These are phyloP conservation scores for Batillaria attramentaria DNA, from an alignment of 1,140 invertebrate genomes.

Conservation along the genomic window DNA sequence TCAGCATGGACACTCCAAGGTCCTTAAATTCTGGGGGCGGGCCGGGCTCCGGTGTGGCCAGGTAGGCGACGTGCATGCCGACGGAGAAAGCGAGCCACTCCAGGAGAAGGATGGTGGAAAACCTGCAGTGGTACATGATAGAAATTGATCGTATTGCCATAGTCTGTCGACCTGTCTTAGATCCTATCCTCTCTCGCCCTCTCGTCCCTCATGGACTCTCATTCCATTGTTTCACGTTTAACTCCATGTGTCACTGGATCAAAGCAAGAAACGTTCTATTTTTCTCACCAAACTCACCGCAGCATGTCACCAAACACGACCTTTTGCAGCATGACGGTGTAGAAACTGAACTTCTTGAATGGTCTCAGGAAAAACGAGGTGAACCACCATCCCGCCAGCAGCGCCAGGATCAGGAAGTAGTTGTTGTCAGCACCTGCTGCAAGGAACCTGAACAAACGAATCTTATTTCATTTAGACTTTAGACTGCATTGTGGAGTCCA, in stretches of 20 bases:
- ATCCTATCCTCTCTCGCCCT: too few species aligned
- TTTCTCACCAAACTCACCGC: too few species aligned
- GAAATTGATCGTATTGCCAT: too few species aligned
- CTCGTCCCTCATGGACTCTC: too few species aligned
- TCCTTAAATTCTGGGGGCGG: conserved; percentile 35
- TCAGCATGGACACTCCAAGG: conserved; percentile 40
- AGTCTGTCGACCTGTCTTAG: too few species aligned
- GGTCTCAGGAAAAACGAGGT: conserved; percentile 48
- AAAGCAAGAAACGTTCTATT: too few species aligned
- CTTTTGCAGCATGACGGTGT: conserved; percentile 55
- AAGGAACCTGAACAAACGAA: neutral
- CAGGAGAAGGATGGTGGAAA: conserved; percentile 51
- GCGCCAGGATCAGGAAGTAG: conserved; percentile 45
- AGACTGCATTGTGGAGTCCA: too few species aligned
- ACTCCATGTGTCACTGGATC: too few species aligned
- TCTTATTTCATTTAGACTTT: too few species aligned
- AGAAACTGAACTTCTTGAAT: conserved; percentile 53
- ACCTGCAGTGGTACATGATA: conserved; percentile 26
- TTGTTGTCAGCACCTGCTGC: conserved; percentile 18
- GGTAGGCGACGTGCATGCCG: conserved; percentile 51
- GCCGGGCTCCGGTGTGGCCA: neutral
- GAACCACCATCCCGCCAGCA: conserved; percentile 55
- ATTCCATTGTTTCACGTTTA: too few species aligned
- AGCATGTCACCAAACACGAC: conserved; percentile 54
- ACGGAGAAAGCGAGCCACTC: conserved; percentile 52